Percentiles rank a stretch among this genome's conserved stretches.
These are phyloP conservation scores for Drosophila watanabei DNA, from an alignment of 1,140 invertebrate genomes.

Conservation along the genomic window DNA sequence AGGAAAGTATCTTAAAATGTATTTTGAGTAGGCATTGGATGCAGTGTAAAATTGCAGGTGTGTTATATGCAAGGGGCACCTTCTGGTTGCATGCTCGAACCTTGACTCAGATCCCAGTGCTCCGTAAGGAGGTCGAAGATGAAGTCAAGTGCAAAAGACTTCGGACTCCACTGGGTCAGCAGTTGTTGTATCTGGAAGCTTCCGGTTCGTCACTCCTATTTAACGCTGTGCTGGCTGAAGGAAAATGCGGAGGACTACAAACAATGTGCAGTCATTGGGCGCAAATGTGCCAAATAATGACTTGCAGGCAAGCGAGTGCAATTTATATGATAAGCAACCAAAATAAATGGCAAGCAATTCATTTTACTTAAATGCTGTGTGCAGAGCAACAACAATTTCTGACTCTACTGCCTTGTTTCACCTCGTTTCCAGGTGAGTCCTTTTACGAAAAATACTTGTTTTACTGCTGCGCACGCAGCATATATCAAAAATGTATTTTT, in stretches of 20 bases:
- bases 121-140: constrained; percentile 39
- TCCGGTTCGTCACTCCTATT: constrained; percentile 74
- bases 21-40: constrained; percentile 37
- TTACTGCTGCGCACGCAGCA: constrained; percentile 21
- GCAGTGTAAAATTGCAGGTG: constrained; percentile 17
- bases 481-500: constrained; percentile 64
- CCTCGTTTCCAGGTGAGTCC: constrained; percentile 24
- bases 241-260: constrained; percentile 37
- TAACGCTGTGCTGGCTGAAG: constrained; percentile 23
- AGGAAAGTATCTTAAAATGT: constrained; percentile 28
- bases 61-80: constrained; percentile 59
- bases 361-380: constrained; percentile 77
- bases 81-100: constrained; percentile 35
- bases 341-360: constrained; percentile 82
- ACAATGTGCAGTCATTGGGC: constrained; percentile 82
- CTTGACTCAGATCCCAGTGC: constrained; percentile 1
- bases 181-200: constrained; percentile 72
- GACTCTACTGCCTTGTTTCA: constrained; percentile 47
- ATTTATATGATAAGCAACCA: constrained; percentile 83
- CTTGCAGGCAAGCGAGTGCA: constrained; percentile 77
- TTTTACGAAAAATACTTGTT: constrained; percentile 20
- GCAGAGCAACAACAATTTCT: constrained; percentile 48
- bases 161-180: constrained; percentile 27
- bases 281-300: constrained; percentile 83
- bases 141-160: constrained; percentile 75